Evolutionary conservation across 2,113 vertebrate genomes (phyloP), one percentile per base, ranked within the genome.

Genomic region (Sterna hirundo): DNA sequence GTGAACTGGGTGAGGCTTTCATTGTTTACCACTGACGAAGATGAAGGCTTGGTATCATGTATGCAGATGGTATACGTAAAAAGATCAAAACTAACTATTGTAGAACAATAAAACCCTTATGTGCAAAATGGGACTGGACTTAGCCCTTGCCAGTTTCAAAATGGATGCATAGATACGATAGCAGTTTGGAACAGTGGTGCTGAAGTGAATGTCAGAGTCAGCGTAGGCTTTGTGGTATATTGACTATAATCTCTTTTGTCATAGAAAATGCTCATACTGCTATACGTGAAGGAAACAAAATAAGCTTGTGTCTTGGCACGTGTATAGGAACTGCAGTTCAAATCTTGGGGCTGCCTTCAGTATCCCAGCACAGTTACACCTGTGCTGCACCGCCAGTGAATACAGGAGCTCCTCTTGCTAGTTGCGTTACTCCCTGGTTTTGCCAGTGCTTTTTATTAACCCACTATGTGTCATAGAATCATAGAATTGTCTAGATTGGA

Each of bases 1-100:
- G 98, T 98, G 99, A 99, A 90, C 99, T 99, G 98, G 99, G 99
- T 97, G 99, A 99, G 98, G 99, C 99, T 97, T 99, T 99, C 98
- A 98, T 99, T 70, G 94, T 99, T 99, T 99, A 94, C 98, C 93
- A 97, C 98, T 86, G 98, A 98, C 94, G 99, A 99, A 98, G 99
- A 98, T 83, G 98, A 82, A 98, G 99, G 95, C 99, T 99, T 96
- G 98, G 98, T 85, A 98, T 99, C 98, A 97, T 99, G 98, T 98
- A 97, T 96, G 98, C 98, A 97, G 98, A 98, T 96, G 98, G 98
- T 94, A 95, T 98, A 69, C 99, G 98, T 96, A 98, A 99, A 99
- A 98, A 98, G 98, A 96, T 99, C 98, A 94, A 99, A 99, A 96
- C 98, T 99, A 94, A 99, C 95, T 99, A 11, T 96, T 99, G 95